phyloP scores from a whole-genome alignment of 2,888 invertebrate species.

The Drosophila phalerata region DNA sequence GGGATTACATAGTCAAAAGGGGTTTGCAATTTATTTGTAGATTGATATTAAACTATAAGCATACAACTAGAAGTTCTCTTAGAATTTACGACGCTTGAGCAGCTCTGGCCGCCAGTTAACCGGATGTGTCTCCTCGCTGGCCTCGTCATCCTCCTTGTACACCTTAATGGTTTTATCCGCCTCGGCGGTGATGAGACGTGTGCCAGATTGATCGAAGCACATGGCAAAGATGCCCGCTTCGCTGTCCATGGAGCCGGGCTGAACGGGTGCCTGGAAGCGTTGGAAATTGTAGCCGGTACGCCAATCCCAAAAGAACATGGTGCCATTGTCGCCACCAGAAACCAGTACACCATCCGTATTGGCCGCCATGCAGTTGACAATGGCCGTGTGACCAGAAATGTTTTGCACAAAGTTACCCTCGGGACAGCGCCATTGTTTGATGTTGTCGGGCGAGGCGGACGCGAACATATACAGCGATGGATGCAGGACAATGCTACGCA shows the following conservation, averaged over 20 bases:
- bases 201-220: slow-evolving; percentile 97
- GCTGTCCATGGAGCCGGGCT: slow-evolving; percentile 99
- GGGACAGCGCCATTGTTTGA: slow-evolving; percentile 99
- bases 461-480: slow-evolving; percentile 96
- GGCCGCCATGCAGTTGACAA: slow-evolving; percentile 97
- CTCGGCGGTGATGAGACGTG: slow-evolving; percentile 97
- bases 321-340: slow-evolving; percentile 99
- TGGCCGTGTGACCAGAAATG: slow-evolving; percentile 98
- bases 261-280: slow-evolving; percentile 95
- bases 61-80: slow-evolving; percentile 76
- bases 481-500: slow-evolving; percentile 91
- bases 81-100: slow-evolving; percentile 95
- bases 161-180: slow-evolving; percentile 99
- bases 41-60: slow-evolving; percentile 3
- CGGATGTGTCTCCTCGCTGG: slow-evolving; percentile 98
- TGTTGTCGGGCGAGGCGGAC: slow-evolving; percentile 99
- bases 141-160: slow-evolving; percentile 98
- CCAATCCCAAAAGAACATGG: slow-evolving; percentile 99
- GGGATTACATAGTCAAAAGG: background rate
- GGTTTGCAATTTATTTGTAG: slow-evolving; percentile 9
- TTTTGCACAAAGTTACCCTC: slow-evolving; percentile 99
- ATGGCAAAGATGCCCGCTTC: slow-evolving; percentile 99
- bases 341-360: slow-evolving; percentile 98
- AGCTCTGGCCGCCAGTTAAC: slow-evolving; percentile 99
- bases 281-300: slow-evolving; percentile 99